Evolutionary conservation across 2,113 vertebrate genomes (phyloP), one percentile per base, ranked within the genome.

Genomic region (Oncorhynchus kisutch): DNA sequence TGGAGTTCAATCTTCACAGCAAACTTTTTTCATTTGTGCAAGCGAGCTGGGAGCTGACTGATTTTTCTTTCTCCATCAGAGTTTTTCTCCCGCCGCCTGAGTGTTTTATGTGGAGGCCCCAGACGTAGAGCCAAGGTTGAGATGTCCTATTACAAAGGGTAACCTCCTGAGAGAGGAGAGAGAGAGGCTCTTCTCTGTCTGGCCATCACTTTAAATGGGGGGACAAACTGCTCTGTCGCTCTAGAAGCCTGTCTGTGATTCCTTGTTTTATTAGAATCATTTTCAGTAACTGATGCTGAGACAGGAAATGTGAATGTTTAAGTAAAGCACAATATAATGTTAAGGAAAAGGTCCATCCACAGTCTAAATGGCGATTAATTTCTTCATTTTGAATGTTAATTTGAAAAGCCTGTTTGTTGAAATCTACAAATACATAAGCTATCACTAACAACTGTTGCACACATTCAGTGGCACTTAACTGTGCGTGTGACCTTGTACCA

Each of bases 21-120:
- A 79, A 85, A 78, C 74, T 79, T 82, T 84, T 84, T 79, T 85
- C 80, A 84, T 81, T 81, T 81, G 54, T 34, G 54, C 68, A 24
- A 54, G 67, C 24, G 59, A 77, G 54, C 72, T 68, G n/a, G 20
- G 49, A 73, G 75, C 73, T 67, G 72, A 80, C 77, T 70, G 77
- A 76, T 75, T 78, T 81, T 81, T 74, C 67, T 62, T 75, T 73
- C 81, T 62, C 71, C 67, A 78, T 78, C 80, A 82, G 80, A 67
- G 75, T 71, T 80, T 80, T 67, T 34, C 64, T 54, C 31, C 34
- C n/a, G 2, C 20, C 22, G 18, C 60, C 16, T 68, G 69, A 74
- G 74, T 78, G 72, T 78, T 81, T 81, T 74, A 78, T 81, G 72
- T 74, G 76, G 75, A 81, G 71, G 27, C 57, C 70, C 54, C 31